phyloP scores from a whole-genome alignment of 2,113 vertebrate genomes.

The Oriolus oriolus region DNA sequence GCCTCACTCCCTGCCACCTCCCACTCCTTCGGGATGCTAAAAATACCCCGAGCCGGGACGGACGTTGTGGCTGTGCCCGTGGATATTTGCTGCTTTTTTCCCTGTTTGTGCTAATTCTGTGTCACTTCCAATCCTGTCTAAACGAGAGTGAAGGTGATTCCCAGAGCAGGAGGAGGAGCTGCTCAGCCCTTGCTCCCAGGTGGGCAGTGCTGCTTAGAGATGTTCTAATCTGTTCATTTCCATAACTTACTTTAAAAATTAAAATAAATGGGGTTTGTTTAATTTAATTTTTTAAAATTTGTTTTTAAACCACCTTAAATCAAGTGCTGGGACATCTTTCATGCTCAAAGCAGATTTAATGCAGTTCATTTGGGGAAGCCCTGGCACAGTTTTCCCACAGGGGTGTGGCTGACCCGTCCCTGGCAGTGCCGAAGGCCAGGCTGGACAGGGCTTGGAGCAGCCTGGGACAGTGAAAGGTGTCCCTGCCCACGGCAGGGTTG shows the following conservation, averaged over 20 bases:
- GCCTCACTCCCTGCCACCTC: background rate
- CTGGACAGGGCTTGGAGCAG: background rate
- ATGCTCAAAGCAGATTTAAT: background rate
- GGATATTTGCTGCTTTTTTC: background rate
- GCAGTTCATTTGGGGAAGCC: background rate
- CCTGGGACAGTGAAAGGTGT: background rate
- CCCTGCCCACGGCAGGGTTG: background rate
- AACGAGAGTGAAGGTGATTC: background rate
- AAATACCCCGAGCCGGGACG: accelerated
- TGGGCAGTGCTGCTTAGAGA: background rate
- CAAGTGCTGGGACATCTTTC: background rate
- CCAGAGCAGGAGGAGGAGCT: background rate
- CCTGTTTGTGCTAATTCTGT: background rate
- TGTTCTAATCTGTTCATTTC: accelerated
- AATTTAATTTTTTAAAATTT: background rate
- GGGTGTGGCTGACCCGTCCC: background rate
- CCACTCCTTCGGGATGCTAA: background rate
- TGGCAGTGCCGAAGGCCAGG: background rate
- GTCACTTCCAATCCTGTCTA: background rate
- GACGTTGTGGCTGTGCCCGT: background rate
- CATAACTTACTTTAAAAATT: background rate
- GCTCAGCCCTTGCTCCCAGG: background rate
- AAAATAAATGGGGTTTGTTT: background rate
- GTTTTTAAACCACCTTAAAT: background rate
- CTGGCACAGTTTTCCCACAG: background rate